Conservation (phyloP, 2,888 invertebrate species). For the Muschampia plurimacula region DNA sequence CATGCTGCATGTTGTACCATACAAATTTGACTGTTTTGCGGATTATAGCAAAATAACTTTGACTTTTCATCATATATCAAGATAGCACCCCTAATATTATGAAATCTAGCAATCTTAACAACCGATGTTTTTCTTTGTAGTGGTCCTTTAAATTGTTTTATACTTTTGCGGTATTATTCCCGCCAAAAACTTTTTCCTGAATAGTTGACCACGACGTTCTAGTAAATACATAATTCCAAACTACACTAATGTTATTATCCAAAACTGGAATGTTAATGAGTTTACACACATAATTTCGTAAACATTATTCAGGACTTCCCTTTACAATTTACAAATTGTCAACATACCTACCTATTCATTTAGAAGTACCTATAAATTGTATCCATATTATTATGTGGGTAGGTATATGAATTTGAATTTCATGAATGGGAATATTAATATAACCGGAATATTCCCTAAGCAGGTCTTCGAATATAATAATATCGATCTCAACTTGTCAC, state of each 20-base stretch:
- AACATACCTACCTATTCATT: not conserved
- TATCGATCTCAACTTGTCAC: not conserved
- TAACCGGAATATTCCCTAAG: not conserved
- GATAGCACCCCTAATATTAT: no score
- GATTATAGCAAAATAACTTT: no score
- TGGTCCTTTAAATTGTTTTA: no score
- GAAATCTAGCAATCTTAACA: no score
- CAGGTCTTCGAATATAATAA: not conserved
- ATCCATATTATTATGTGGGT: not conserved
- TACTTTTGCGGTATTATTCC: no score
- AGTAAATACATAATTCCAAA: not conserved
- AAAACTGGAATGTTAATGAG: slow-evolving; percentile 8
- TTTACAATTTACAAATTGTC: slow-evolving; percentile 2
- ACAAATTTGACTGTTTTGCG: no score
- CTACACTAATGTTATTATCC: not conserved
- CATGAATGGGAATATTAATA: slow-evolving; percentile 1
- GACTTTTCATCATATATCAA: no score
- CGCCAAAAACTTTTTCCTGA: no score
- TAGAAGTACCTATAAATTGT: not conserved
- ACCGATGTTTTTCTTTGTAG: no score
- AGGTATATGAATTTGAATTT: slow-evolving; percentile 6
- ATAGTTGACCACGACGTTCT: no score
- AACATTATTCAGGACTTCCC: slow-evolving; percentile 13
- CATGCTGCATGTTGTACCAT: no score
- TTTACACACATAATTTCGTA: not conserved